Evolutionary conservation across 2,888 invertebrate genomes (phyloP), one percentile per base, ranked within the genome.

Genomic region (Napeogenes inachia): DNA sequence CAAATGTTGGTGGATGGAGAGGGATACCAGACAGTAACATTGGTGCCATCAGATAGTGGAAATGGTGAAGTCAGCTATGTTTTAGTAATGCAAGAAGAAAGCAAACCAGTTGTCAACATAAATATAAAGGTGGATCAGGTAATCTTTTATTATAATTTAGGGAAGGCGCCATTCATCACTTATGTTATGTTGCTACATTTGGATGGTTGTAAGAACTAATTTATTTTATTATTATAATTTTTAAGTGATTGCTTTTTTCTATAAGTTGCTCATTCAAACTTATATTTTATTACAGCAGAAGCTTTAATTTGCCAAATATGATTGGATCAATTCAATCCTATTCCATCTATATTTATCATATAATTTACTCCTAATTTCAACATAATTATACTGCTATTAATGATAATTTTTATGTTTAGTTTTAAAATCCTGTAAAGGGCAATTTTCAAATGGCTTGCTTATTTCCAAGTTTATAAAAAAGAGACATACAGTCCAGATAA

Each of bases 1-100:
- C 75, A 75, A 10, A 75, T 81, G 64, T 60, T 85, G 57, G 75
- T 80, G 4, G 80, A 80, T 1, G 70, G 91, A 5, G 94, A 94
- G 70, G 91, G 92, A 2, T 96, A 93, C 81, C 96, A 96, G 84
- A 94, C 96, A 0, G 95, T 97, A 0, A 96, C 97, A 1, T 93
- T 97, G 67, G 94, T 97, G 57, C 97, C 97, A 0, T 94, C 96
- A 0, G 95, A 95, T 68, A 92, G 92, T 0, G 93, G 92, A 72
- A 92, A 93, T 35, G 95, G 95, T 1, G 97, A 97, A 87, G 93
- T 97, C 45, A 96, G 96, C 85, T 97, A 97, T 77, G 96, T 98
- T 0, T 91, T 97, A 13, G 96, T 97, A 62, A 96, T 97, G 12
- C 95, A 95, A 74, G 94, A 95, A 71, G 93, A 94, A 4, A 93